Base-by-base conservation (phyloP, 2,888 invertebrate species). In the Acanthosoma haemorrhoidale region DNA sequence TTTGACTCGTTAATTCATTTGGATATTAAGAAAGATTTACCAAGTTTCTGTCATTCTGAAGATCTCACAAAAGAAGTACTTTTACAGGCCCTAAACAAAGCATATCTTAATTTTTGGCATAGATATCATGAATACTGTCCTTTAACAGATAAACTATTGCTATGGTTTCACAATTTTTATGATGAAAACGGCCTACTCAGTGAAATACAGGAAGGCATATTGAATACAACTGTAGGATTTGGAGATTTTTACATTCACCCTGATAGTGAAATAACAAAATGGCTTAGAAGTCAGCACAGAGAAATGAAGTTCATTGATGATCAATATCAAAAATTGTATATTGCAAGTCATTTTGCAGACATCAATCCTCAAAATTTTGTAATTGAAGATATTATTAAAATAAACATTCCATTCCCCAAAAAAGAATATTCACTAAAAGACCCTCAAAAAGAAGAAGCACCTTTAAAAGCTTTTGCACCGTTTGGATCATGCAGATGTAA, bases 151-250 rank as follows among this genome's bases (percentile, higher is more conserved):
- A 29, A 25, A 2, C 1, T 68, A 29, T 25, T 68, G 9, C 9
- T 68, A 4, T 39, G 68, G 58, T 68, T 68, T 29, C 59, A 68
- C 25, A 68, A 68, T 36, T 5, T 11, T 15, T 16, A 13, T 13
- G 67, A 67, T 51, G 57, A 51, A 21, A 38, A 25, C 29, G 31
- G 51, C n/a, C 16, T 38, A 15, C n/a, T 15, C 31, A 58, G 11
- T 57, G 21, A 11, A 3, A 4, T 25, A 15, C 16, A 36, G 13
- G 59, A 59, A 9, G 68, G 68, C 2, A 4, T 18, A 13, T 59
- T 68, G 4, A 13, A 16, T 15, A 6, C 59, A 13, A 16, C 13
- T 9, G 34, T 68, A n/a, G 68, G 68, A 29, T 68, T 68, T 38
- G 58, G 59, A 16, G 68, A 68, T 39, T 68, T 34, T 31, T 68